phyloP scores from a whole-genome alignment of 1,140 invertebrate species.

The Protaetia brevitarsis region DNA sequence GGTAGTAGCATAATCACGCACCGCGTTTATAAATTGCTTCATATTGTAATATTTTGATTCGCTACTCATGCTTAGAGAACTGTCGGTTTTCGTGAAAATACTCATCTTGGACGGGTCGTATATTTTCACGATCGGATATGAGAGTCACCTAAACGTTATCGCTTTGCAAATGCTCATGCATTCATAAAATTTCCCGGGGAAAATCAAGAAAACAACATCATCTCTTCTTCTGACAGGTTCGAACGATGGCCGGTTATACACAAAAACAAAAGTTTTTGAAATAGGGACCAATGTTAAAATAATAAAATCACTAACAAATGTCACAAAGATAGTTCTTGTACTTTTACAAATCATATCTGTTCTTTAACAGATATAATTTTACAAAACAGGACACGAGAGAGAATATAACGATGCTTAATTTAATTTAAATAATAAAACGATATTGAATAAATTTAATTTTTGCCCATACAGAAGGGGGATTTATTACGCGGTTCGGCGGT shows the following conservation, averaged over 20 bases:
- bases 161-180: background rate
- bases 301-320: background rate
- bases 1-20: constrained; percentile 49
- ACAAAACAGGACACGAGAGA: too few relatives aligned
- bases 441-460: too few relatives aligned
- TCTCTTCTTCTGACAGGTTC: constrained; percentile 1
- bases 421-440: too few relatives aligned
- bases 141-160: background rate
- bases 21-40: constrained; percentile 50
- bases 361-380: too few relatives aligned
- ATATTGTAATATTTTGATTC: constrained; percentile 43
- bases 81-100: background rate
- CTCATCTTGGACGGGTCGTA: background rate
- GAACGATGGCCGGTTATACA: background rate
- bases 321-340: background rate
- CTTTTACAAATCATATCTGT: too few relatives aligned
- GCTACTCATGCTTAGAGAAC: background rate
- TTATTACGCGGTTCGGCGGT: background rate
- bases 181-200: background rate
- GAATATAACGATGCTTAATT: too few relatives aligned
- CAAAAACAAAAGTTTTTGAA: constrained; percentile 2
- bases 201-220: background rate
- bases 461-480: too few relatives aligned
- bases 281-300: background rate
- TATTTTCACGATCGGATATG: background rate